Evolutionary conservation across 2,113 vertebrate genomes (phyloP), one percentile per base, ranked within the genome.

Genomic region (Coturnix japonica): DNA sequence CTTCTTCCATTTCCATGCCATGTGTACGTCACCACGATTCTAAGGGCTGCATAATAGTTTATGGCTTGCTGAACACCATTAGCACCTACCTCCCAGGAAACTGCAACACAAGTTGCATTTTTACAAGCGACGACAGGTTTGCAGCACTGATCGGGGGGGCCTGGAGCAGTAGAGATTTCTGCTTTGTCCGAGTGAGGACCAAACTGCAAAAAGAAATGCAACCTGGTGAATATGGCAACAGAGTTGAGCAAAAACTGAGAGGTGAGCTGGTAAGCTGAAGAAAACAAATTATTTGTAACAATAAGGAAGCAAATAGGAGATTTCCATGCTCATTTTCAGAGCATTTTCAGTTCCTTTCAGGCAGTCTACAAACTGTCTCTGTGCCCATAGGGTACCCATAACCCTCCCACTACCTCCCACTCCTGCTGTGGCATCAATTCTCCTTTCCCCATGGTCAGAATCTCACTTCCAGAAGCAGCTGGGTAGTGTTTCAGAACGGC

Each of bases 21-120:
- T 2, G 26, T 19, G 11, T 0, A 1, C 20, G 8, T 6, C 18
- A 8, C 49, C 41, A 53, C n/a, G 31, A 37, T 19, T 49, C 57
- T 25, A 39, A 73, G 65, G 51, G 74, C 30, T 74, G 61, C 19
- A 20, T 30, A 35, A 9, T 37, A 6, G 46, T 28, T 11, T 70
- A 39, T 6, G 6, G 23, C 7, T 37, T 35, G 16, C 14, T 54
- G 46, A 66, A 57, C 82, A 84, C 51, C 61, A 71, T 16, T 13
- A 73, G 31, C 69, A 95, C 97, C 61, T 95, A 98, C 98, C 97
- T 97, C 97, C 98, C 98, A 98, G 0, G 94, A 97, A 63, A 97
- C 95, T n/a, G 96, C 90, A 54, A 97, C 96, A 76, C 97, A 98
- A 3, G 95, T 97, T 37, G 97, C 96, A 13, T 96, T 96, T 93